Percentiles rank a stretch among this genome's conserved stretches.
Conservation (phyloP, 2,113 vertebrate genomes). For the Perca schrenkii region DNA sequence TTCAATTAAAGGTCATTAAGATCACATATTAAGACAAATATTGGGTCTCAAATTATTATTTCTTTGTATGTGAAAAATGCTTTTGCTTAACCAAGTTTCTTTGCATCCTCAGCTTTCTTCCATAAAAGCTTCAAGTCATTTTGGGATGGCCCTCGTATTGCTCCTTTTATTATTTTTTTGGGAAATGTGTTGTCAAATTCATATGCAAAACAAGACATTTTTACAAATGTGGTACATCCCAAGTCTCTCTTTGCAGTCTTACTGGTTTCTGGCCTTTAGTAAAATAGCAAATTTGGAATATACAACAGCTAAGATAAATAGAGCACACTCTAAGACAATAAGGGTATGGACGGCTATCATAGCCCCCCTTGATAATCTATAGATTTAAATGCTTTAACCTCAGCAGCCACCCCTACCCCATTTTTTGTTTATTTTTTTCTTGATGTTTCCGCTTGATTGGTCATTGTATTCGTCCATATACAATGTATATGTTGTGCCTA, state of each 20-base stretch:
- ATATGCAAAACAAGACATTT: background rate
- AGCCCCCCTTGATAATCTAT: no score
- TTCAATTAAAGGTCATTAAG: background rate
- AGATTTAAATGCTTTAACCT: no score
- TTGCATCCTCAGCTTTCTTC: background rate
- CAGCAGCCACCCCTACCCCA: no score
- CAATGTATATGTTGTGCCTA: no score
- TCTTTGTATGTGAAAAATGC: background rate
- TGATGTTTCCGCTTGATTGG: no score
- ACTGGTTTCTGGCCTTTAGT: background rate
- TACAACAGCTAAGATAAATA: background rate
- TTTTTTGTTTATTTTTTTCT: no score
- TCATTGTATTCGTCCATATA: no score
- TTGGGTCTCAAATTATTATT: background rate
- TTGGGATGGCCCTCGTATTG: no score
- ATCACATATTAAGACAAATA: background rate
- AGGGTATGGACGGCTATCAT: no score
- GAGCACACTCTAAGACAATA: background rate
- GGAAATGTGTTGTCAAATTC: background rate
- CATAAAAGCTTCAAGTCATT: slow-evolving; percentile 4
- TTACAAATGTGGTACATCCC: background rate
- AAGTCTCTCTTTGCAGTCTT: background rate
- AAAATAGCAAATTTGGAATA: background rate
- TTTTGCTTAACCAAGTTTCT: background rate
- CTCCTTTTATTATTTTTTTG: no score